Evolutionary conservation across 2,888 invertebrate genomes (phyloP), one percentile per base, ranked within the genome.

Genomic region (Falcaria lacertinaria): DNA sequence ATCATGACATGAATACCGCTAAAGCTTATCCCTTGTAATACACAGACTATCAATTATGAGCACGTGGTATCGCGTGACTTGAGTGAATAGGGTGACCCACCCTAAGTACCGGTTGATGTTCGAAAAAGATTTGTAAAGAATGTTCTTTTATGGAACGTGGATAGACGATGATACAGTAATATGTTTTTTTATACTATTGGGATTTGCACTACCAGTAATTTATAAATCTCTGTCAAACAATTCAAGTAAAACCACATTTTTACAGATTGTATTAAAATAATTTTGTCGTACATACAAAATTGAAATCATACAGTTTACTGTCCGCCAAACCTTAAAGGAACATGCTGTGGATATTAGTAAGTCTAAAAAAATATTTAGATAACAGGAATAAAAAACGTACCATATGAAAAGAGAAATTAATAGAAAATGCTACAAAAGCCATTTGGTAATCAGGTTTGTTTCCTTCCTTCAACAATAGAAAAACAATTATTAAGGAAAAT

Each of bases 401-500:
- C 2, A 14, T 14, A n/a, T n/a, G n/a, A n/a, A n/a, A n/a, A 22
- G 14, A 22, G 8, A 17, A 14, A 8, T 8, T 14, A 13, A 2
- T 15, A 15, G 6, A 14, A 5, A 22, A 17, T n/a, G 14, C 37
- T 11, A 22, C 6, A 25, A 13, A 14, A 37, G 15, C 0, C 4
- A 19, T 36, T 17, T 17, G 13, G n/a, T 17, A n/a, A 3, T 13
- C 17, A 36, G 13, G 15, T 34, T 42, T 51, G 57, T 47, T 40
- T 43, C 33, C 45, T 52, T 47, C 45, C 51, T 48, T 50, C 47
- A 49, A 58, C 52, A 54, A 52, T 57, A 57, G 54, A 64, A 63
- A 60, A 55, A 52, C 50, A 53, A 61, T 63, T 54, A 54, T 45
- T 47, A 53, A 54, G 63, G 57, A 64, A 61, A 64, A 70, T 69